A percentile compares a stretch with the other conserved stretches of the same genome.
phyloP scores from a whole-genome alignment of 2,113 vertebrate species.

The Riparia riparia region DNA sequence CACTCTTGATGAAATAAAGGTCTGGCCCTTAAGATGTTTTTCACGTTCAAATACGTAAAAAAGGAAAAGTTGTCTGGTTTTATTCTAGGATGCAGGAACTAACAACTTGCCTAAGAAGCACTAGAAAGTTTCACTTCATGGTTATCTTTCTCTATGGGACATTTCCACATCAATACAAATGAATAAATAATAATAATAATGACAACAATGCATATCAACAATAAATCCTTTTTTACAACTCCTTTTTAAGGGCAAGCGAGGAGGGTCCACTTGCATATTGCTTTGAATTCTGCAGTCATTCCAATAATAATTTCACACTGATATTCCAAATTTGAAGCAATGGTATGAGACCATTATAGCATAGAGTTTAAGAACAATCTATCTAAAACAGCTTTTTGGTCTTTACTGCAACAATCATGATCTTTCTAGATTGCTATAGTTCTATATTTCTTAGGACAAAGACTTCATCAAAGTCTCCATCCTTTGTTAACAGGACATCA shows the following conservation, averaged over 20 bases:
- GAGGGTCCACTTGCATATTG: background rate
- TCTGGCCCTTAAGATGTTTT: background rate
- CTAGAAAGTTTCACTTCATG: background rate
- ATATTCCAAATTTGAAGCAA: background rate
- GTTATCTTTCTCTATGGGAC: background rate
- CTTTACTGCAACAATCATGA: background rate
- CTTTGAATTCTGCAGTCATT: background rate
- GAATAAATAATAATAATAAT: background rate
- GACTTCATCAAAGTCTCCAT: background rate
- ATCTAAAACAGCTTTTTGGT: background rate
- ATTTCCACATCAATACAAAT: background rate
- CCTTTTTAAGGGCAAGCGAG: background rate
- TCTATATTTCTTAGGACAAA: background rate
- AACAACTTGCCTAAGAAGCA: background rate
- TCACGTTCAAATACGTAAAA: background rate
- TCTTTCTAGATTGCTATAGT: background rate
- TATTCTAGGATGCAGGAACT: background rate
- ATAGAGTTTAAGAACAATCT: background rate
- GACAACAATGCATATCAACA: background rate
- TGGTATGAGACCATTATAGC: background rate
- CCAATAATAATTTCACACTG: background rate
- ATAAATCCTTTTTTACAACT: background rate
- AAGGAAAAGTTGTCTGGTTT: background rate
- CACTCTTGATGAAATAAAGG: background rate
- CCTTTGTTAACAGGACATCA: background rate